Conservation (phyloP, 1,140 invertebrate genomes). For the Chymomyza costata region DNA sequence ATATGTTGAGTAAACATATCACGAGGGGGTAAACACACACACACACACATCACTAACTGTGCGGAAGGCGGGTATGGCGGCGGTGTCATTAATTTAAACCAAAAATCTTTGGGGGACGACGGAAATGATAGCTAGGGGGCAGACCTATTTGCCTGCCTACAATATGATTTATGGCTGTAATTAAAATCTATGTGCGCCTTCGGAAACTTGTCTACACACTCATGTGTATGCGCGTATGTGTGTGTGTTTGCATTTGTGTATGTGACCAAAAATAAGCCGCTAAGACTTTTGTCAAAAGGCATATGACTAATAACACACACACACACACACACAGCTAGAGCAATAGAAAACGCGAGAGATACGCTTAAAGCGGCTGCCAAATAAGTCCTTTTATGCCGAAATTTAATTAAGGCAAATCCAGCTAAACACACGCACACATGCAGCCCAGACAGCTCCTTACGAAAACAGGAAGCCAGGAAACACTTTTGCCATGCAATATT, state of each 20-base stretch:
- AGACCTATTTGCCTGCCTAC: slow-evolving; percentile 2
- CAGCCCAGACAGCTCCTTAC: too few species aligned
- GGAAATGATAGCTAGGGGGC: too few species aligned
- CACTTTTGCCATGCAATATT: too few species aligned
- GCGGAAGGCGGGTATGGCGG: not conserved
- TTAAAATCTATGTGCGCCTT: slow-evolving; percentile 51
- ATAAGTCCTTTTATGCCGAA: slow-evolving; percentile 63
- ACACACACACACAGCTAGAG: not conserved
- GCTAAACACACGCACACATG: slow-evolving; percentile 43
- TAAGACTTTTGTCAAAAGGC: slow-evolving; percentile 66
- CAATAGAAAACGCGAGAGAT: too few species aligned
- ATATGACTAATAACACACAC: slow-evolving; percentile 32
- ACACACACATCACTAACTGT: not conserved
- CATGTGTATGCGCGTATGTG: not conserved
- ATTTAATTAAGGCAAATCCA: slow-evolving; percentile 68
- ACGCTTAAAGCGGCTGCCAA: slow-evolving; percentile 35
- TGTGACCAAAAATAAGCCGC: slow-evolving; percentile 42
- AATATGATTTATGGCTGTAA: slow-evolving; percentile 66
- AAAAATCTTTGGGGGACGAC: not conserved
- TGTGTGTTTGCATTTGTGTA: slow-evolving; percentile 1
- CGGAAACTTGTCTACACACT: not conserved
- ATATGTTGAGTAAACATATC: too few species aligned
- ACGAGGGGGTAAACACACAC: not conserved
- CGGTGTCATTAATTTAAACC: slow-evolving; percentile 12
- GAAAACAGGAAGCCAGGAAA: too few species aligned